Percentiles rank a stretch among this genome's conserved stretches.
phyloP scores from a whole-genome alignment of 2,797 vertebrate species.

The Liparis tanakae region DNA sequence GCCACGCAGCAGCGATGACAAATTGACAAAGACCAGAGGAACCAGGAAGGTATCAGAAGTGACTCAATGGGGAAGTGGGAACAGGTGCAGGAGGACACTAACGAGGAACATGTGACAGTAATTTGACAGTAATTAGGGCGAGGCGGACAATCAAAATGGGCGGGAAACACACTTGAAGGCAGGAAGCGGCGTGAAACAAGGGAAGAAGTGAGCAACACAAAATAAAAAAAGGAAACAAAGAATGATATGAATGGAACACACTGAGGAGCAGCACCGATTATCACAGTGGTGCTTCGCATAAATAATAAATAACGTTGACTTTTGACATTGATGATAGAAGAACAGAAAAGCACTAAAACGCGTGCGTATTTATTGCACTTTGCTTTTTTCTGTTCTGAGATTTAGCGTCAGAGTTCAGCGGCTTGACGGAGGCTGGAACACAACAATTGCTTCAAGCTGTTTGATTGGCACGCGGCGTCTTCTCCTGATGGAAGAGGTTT shows the following conservation, averaged over 20 bases:
- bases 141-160: neutral
- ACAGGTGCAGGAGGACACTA: conserved; percentile 5
- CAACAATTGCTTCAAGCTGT: neutral
- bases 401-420: neutral
- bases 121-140: neutral
- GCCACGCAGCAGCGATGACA: neutral
- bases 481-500: conserved; percentile 5
- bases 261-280: no score
- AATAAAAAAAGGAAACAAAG: neutral
- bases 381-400: neutral
- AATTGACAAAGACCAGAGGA: neutral
- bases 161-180: neutral
- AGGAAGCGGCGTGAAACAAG: conserved; percentile 1
- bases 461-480: neutral
- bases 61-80: neutral
- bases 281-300: neutral
- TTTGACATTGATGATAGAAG: neutral
- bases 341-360: neutral
- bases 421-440: neutral
- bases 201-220: neutral
- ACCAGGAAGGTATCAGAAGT: neutral
- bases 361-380: neutral
- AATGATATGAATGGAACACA: neutral
- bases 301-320: neutral
- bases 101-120: neutral